These are phyloP conservation scores for Poecilobothrus nobilitatus DNA, from an alignment of 2,888 invertebrate genomes.

Conservation along the genomic window DNA sequence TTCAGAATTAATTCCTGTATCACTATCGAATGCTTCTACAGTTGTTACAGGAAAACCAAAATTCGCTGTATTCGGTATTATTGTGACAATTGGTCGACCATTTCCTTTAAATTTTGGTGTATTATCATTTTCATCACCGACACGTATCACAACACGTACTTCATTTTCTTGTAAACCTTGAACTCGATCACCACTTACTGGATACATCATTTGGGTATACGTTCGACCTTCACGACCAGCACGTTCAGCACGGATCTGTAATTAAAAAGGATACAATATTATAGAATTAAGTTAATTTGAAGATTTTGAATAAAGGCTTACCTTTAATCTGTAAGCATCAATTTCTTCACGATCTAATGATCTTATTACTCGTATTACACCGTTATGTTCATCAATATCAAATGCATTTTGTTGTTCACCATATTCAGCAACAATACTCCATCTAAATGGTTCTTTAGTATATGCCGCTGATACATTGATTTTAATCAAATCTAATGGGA, in stretches of 20 bases:
- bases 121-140: constrained; percentile 77
- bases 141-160: constrained; percentile 67
- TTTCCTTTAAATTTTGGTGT: constrained; percentile 65
- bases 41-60: constrained; percentile 75
- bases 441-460: constrained; percentile 55
- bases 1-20: constrained; percentile 66
- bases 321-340: constrained; percentile 53
- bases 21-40: constrained; percentile 67
- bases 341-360: constrained; percentile 67
- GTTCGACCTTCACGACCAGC: constrained; percentile 55
- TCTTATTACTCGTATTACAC: constrained; percentile 62
- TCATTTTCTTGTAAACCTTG: constrained; percentile 67
- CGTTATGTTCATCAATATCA: constrained; percentile 66
- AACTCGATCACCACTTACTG: constrained; percentile 61
- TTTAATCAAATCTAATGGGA: constrained; percentile 65
- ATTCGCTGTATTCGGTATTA: constrained; percentile 69
- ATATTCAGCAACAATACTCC: constrained; percentile 54
- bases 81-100: constrained; percentile 72
- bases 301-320: constrained; percentile 21
- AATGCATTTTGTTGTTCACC: constrained; percentile 56
- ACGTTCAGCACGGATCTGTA: constrained; percentile 43
- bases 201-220: constrained; percentile 66
- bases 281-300: too few relatives aligned
- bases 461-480: constrained; percentile 66
- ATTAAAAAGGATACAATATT: too few relatives aligned